phyloP scores from a whole-genome alignment of 2,888 invertebrate species.

The Tinea trinotella region DNA sequence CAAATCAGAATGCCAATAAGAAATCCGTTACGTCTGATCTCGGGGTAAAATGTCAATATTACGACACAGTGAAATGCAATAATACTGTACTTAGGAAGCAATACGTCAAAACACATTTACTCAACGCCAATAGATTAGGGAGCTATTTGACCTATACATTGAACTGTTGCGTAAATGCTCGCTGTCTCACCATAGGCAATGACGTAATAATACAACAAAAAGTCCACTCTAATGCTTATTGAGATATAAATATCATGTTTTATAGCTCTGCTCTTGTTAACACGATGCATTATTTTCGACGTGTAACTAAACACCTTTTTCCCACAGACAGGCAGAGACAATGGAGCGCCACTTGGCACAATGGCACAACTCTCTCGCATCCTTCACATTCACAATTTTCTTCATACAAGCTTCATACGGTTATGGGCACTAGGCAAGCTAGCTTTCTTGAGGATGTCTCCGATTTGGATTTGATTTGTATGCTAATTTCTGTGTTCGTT shows the following conservation, averaged over 20 bases:
- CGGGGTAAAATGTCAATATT: slow-evolving; percentile 11
- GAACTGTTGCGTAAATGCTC: slow-evolving; percentile 4
- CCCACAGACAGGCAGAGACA: too few relatives aligned
- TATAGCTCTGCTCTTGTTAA: slow-evolving; percentile 7
- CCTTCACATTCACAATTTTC: too few relatives aligned
- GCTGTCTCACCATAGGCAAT: not conserved
- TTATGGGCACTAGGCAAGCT: too few relatives aligned
- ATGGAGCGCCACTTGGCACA: too few relatives aligned
- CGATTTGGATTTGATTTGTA: too few relatives aligned
- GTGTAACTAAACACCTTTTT: not conserved
- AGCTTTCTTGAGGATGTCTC: too few relatives aligned
- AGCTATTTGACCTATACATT: slow-evolving; percentile 11
- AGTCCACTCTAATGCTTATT: slow-evolving; percentile 8
- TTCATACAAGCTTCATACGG: too few relatives aligned
- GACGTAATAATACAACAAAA: slow-evolving; percentile 15
- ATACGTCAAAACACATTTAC: slow-evolving; percentile 16
- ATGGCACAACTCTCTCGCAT: too few relatives aligned
- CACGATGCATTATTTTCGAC: not conserved
- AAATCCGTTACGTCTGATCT: slow-evolving; percentile 4
- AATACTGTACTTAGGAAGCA: slow-evolving; percentile 13
- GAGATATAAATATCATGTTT: slow-evolving; percentile 17
- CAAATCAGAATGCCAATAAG: slow-evolving; percentile 5
- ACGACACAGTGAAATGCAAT: slow-evolving; percentile 14
- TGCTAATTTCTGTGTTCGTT: too few relatives aligned
- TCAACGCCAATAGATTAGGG: slow-evolving; percentile 16